Evolutionary conservation across 2,113 vertebrate genomes (phyloP), one percentile per base, ranked within the genome.

Genomic region (Neofelis nebulosa): DNA sequence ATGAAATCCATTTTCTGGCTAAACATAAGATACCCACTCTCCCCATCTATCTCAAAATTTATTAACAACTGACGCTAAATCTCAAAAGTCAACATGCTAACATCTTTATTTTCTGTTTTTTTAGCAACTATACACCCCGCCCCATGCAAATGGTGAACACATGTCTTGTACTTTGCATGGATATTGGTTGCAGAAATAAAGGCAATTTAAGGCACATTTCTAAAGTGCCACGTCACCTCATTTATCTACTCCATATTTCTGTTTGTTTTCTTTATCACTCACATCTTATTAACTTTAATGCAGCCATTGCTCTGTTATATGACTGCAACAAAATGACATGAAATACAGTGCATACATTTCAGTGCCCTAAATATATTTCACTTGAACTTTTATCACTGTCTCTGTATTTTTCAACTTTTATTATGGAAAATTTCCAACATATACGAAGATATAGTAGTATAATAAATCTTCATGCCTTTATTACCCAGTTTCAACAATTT

Each of bases 81-180:
- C 61, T 38, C 27, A 29, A 38, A 91, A 89, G 9, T 27, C 16
- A 52, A 71, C 52, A 25, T 68, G 18, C 15, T 69, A 55, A 21
- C 3, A 52, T 25, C 31, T 76, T 78, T 66, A 6, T 55, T n/a
- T 92, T 52, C 52, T 79, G 0, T 4, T 8, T 79, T 8, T 89
- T 63, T 55, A 71, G 7, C 10, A 85, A n/a, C 21, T 61, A 4
- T 23, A 52, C 9, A 55, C 23, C 7, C 10, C 4, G 25, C 12
- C 11, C 45, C 38, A 25, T 23, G 25, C 3, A 73, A 18, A 15
- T 0, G 3, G 16, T 27, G 2, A 88, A 73, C 1, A 5, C 18
- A 36, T 0, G 1, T 48, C 13, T 50, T 74, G 19, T 19, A 4
- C 3, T 86, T 1, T 41, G 1, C 7, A 10, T n/a, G 50, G 2